These are phyloP conservation scores for Lepidotrigona ventralis DNA, from an alignment of 1,140 invertebrate genomes.

Conservation along the genomic window DNA sequence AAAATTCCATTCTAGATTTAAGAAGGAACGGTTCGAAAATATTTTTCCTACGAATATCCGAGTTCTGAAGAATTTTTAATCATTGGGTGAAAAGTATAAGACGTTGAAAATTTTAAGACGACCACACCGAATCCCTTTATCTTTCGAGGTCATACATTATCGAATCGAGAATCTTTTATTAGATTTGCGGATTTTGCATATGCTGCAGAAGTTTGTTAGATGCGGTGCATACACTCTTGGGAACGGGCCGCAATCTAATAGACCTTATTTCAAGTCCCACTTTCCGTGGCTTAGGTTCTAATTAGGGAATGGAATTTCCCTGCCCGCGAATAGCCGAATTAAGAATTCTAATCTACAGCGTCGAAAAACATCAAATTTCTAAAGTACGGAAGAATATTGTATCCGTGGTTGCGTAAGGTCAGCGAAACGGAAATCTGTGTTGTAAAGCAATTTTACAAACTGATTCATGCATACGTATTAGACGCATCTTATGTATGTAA, in stretches of 20 bases:
- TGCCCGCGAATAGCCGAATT: background rate
- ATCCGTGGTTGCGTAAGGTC: background rate
- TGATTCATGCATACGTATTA: too few relatives aligned
- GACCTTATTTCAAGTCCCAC: background rate
- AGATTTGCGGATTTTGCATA: background rate
- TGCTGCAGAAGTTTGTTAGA: background rate
- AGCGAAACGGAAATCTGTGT: background rate
- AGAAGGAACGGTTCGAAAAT: background rate
- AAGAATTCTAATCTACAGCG: background rate
- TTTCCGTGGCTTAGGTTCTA: background rate
- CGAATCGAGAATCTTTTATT: background rate
- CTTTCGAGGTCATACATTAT: background rate
- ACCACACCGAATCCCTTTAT: too few relatives aligned
- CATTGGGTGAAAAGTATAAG: background rate
- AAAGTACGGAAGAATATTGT: background rate
- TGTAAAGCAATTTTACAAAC: too few relatives aligned
- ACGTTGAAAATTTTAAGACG: too few relatives aligned
- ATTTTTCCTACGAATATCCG: background rate
- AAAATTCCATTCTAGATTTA: background rate
- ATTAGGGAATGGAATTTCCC: conserved; percentile 1
- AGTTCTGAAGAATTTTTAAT: background rate
- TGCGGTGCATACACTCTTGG: background rate
- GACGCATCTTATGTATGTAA: too few relatives aligned
- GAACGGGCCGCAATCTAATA: background rate
- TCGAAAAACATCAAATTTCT: background rate